Conservation (phyloP, 2,888 invertebrate species). For the Ophion ellenae region DNA sequence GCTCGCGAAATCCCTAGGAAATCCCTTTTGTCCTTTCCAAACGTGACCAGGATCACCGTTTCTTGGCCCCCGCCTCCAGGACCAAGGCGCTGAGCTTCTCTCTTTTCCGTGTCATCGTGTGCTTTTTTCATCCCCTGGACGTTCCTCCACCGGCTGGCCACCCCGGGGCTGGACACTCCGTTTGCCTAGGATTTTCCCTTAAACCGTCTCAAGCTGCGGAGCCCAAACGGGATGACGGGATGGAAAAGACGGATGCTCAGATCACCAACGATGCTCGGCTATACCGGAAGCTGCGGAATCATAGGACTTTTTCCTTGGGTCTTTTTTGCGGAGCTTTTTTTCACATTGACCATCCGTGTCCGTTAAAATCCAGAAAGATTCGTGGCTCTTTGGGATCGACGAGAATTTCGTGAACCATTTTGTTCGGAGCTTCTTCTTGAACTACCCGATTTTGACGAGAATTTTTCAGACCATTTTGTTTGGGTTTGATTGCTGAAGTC, state of each 20-base stretch:
- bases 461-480: background rate
- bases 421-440: no score
- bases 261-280: background rate
- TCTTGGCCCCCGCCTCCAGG: constrained; percentile 21
- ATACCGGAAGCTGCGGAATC: constrained; percentile 13
- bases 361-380: background rate
- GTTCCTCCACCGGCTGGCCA: background rate
- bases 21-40: constrained; percentile 68
- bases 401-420: no score
- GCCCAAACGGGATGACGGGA: background rate
- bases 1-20: constrained; percentile 68
- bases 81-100: constrained; percentile 26
- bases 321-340: background rate
- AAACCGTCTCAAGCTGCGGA: constrained; percentile 58
- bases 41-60: constrained; percentile 56
- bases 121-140: background rate
- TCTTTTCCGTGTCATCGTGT: background rate
- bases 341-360: background rate
- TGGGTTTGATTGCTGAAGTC: constrained; percentile 1
- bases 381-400: no score
- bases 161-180: background rate
- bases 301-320: background rate
- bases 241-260: constrained; percentile 12
- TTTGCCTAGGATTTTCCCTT: constrained; percentile 56
- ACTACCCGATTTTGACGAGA: no score